A percentile compares a stretch with the other conserved stretches of the same genome.
Conservation (phyloP, 2,113 vertebrate genomes). For the Perca fluviatilis region DNA sequence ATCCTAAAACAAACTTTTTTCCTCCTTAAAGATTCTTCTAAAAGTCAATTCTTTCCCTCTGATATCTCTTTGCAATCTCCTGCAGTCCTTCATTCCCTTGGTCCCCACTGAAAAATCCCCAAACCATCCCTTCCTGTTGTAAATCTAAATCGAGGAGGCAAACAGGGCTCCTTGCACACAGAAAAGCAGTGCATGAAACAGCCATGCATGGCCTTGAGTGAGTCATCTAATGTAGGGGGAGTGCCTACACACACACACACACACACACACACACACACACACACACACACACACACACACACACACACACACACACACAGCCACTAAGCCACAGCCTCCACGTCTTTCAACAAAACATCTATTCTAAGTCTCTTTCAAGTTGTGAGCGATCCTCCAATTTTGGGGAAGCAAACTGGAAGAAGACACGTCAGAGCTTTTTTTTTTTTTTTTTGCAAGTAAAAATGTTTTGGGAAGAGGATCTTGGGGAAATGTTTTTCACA, state of each 20-base stretch:
- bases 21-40: neutral
- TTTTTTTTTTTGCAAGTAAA: constrained; percentile 48
- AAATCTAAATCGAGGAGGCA: constrained; percentile 76
- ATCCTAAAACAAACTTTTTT: neutral
- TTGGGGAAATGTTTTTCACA: constrained; percentile 62
- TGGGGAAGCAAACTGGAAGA: constrained; percentile 49
- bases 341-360: constrained; percentile 66
- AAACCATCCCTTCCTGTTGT: constrained; percentile 74
- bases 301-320: constrained; percentile 34
- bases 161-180: constrained; percentile 47
- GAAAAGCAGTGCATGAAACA: constrained; percentile 64
- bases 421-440: constrained; percentile 38
- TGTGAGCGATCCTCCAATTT: constrained; percentile 46
- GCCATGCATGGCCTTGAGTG: constrained; percentile 71
- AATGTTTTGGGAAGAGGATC: constrained; percentile 63
- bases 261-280: neutral
- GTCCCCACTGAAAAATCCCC: constrained; percentile 56
- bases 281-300: no score
- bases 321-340: constrained; percentile 63
- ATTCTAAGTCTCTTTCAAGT: constrained; percentile 71
- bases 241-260: constrained; percentile 39
- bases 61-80: constrained; percentile 50
- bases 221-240: constrained; percentile 73
- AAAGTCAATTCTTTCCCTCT: neutral
- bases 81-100: constrained; percentile 38